phyloP scores from a whole-genome alignment of 2,113 vertebrate genomes.

The Holacanthus passer region DNA sequence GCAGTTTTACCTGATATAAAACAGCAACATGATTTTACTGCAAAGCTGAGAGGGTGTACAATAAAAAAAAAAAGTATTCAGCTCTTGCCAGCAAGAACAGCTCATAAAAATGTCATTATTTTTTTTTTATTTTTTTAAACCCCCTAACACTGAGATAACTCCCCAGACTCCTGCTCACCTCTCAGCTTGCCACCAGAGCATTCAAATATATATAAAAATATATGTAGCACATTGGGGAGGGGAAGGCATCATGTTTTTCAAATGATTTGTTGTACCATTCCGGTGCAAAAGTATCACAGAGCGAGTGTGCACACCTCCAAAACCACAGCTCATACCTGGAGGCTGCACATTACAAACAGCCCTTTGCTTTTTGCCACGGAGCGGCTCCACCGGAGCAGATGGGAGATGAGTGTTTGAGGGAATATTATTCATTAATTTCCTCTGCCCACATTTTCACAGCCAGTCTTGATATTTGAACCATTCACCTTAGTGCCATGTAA shows the following conservation, averaged over 20 bases:
- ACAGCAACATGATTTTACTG: conserved; percentile 3
- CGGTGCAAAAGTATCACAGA: conserved; percentile 26
- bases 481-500: conserved; percentile 32
- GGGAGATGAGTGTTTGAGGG: conserved; percentile 40
- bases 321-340: conserved; percentile 47
- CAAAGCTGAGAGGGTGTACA: conserved; percentile 18
- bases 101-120: conserved; percentile 46
- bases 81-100: conserved; percentile 23
- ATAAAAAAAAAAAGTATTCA: conserved; percentile 26
- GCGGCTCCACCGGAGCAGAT: conserved; percentile 46
- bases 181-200: conserved; percentile 30
- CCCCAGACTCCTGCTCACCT: conserved; percentile 20
- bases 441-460: conserved; percentile 41
- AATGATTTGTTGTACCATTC: conserved; percentile 42
- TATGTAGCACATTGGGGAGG: neutral
- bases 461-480: conserved; percentile 47
- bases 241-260: conserved; percentile 44
- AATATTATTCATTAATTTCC: conserved; percentile 42
- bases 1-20: conserved; percentile 25
- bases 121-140: conserved; percentile 10
- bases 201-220: conserved; percentile 34
- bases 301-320: conserved; percentile 23
- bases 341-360: conserved; percentile 37
- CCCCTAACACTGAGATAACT: conserved; percentile 28
- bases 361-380: conserved; percentile 39